Evolutionary conservation across 2,113 vertebrate species (phyloP), one percentile per base, ranked within the genome.

Genomic region (Hippocampus zosterae): DNA sequence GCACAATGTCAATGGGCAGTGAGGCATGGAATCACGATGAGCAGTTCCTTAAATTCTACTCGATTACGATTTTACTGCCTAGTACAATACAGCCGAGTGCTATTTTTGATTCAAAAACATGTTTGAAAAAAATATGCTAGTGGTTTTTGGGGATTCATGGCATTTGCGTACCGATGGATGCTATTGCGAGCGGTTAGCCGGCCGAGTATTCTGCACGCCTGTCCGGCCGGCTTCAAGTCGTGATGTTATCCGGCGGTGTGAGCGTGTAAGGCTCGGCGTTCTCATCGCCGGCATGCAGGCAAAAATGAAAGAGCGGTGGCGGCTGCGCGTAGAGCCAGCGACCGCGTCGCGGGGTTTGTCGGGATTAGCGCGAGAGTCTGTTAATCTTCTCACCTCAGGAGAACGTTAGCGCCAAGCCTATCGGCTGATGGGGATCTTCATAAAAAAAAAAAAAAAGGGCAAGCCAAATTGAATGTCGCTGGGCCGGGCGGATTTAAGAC

Each of bases 381-480:
- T 77, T 87, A 89, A 87, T 87, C 85, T 84, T n/a, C 78, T 72
- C 87, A 78, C 85, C 82, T 88, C 84, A 71, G 82, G 87, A 85
- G 84, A 80, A 75, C 27, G 75, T 57, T 70, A 76, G 72, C 73
- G 78, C 74, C 71, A 8, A 25, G 73, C 44, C 10, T 84, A 87
- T 89, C 85, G 79, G 81, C 84, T 86, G 81, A 86, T 86, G 70
- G 77, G 77, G 77, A 89, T 86, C 87, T 87, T 82, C 79, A 81
- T 86, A 53, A 52, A 52, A 53, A 82, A 83, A 84, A 52, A 52
- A 53, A 82, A 84, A 84, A 78, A 77, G 7, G 15, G 72, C 71
- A 81, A 79, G 75, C 72, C 74, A 86, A 86, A 89, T 86, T 85
- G 84, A 86, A 89, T 86, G 82, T 85, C 64, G 65, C 74, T 74